A percentile compares a stretch with the other conserved stretches of the same genome.
Evolutionary conservation across 1,140 invertebrate genomes (phyloP).

Genomic region (Frieseomelitta varia): DNA sequence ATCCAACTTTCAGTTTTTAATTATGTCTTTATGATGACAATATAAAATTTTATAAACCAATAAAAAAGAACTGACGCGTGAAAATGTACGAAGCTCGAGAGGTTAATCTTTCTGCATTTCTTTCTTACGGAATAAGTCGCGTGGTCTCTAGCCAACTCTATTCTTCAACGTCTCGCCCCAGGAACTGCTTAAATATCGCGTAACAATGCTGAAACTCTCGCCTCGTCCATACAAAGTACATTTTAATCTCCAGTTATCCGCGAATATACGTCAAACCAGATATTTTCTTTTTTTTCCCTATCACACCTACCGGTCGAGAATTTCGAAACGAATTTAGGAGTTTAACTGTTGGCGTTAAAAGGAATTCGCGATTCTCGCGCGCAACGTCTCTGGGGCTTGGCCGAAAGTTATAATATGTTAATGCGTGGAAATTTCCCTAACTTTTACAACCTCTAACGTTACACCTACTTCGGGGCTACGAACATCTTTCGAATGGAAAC

Average conservation of each 20-base stretch:
- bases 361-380: conserved; percentile 4
- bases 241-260: not conserved
- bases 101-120: conserved; percentile 43
- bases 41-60: no score
- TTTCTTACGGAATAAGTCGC: not conserved
- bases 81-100: no score
- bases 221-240: not conserved
- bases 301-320: no score
- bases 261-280: not conserved
- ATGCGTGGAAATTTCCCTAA: not conserved
- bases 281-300: not conserved
- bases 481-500: not conserved
- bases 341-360: not conserved
- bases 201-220: conserved; percentile 14
- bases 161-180: not conserved
- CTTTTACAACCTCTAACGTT: not conserved
- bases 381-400: not conserved
- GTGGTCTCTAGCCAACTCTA: not conserved
- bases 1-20: no score
- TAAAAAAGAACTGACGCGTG: no score
- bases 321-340: not conserved
- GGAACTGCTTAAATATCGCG: conserved; percentile 23
- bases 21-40: no score
- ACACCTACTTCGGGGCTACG: not conserved
- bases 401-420: conserved; percentile 8